These are phyloP conservation scores for Rhagoletis zephyria DNA, from an alignment of 1,140 invertebrate species.

Conservation along the genomic window DNA sequence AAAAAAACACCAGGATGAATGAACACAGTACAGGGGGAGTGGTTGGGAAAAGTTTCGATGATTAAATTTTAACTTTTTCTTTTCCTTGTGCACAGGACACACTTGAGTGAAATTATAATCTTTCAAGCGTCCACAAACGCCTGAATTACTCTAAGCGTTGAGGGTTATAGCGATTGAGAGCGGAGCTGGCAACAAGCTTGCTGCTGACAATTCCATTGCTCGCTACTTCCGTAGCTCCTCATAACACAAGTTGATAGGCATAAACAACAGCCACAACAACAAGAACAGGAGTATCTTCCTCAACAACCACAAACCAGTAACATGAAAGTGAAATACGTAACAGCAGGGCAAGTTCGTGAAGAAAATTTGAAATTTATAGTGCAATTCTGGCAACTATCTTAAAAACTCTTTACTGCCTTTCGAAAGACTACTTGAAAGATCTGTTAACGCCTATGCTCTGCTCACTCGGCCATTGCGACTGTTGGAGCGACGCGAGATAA, in stretches of 20 bases:
- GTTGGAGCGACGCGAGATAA: no score
- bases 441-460: no score
- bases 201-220: slow-evolving; percentile 28
- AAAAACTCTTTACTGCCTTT: no score
- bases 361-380: slow-evolving; percentile 6
- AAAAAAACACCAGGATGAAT: background rate
- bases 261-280: slow-evolving; percentile 4
- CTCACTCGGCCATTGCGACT: no score
- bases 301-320: background rate
- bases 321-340: slow-evolving; percentile 12
- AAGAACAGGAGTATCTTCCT: background rate
- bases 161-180: background rate
- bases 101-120: slow-evolving; percentile 52
- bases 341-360: background rate
- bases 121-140: slow-evolving; percentile 2
- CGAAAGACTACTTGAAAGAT: no score
- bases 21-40: background rate
- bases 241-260: slow-evolving; percentile 34
- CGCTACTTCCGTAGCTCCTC: background rate
- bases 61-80: slow-evolving; percentile 54
- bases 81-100: slow-evolving; percentile 29
- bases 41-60: slow-evolving; percentile 45
- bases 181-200: background rate
- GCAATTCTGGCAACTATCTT: no score
- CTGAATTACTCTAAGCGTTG: background rate